Percentiles rank a stretch among this genome's conserved stretches.
These are phyloP conservation scores for Apodemia duryi DNA, from an alignment of 2,888 invertebrate genomes.

Conservation along the genomic window DNA sequence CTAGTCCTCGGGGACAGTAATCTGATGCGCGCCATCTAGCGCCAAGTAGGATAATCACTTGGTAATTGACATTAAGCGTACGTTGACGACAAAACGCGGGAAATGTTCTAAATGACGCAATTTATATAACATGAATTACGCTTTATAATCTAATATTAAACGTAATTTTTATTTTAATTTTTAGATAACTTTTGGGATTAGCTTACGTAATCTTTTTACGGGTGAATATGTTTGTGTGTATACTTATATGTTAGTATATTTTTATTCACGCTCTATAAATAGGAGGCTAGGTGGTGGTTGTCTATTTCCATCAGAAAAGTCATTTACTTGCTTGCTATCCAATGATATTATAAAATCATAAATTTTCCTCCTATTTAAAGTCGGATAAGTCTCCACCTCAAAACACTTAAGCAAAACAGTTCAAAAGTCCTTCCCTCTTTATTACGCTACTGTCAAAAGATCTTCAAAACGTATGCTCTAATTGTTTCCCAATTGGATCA, in stretches of 20 bases:
- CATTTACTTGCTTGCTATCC: too few species aligned
- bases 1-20: conserved; percentile 46
- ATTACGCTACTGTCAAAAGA: conserved; percentile 27
- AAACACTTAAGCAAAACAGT: conserved; percentile 8
- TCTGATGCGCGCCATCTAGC: conserved; percentile 59
- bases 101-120: conserved; percentile 31
- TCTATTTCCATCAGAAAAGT: too few species aligned
- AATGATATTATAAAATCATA: too few species aligned
- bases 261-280: too few species aligned
- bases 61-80: conserved; percentile 55
- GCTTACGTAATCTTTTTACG: too few species aligned
- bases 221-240: too few species aligned
- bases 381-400: not conserved
- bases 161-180: too few species aligned
- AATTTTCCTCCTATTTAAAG: not conserved
- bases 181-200: too few species aligned
- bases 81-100: conserved; percentile 48
- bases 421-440: conserved; percentile 18
- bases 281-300: too few species aligned
- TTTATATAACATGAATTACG: not conserved
- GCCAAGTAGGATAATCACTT: conserved; percentile 59
- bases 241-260: too few species aligned
- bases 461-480: conserved; percentile 19
- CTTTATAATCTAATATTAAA: not conserved
- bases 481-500: conserved; percentile 22